A percentile compares a stretch with the other conserved stretches of the same genome.
phyloP scores from a whole-genome alignment of 2,797 vertebrate species.

The Takifugu rubripes region DNA sequence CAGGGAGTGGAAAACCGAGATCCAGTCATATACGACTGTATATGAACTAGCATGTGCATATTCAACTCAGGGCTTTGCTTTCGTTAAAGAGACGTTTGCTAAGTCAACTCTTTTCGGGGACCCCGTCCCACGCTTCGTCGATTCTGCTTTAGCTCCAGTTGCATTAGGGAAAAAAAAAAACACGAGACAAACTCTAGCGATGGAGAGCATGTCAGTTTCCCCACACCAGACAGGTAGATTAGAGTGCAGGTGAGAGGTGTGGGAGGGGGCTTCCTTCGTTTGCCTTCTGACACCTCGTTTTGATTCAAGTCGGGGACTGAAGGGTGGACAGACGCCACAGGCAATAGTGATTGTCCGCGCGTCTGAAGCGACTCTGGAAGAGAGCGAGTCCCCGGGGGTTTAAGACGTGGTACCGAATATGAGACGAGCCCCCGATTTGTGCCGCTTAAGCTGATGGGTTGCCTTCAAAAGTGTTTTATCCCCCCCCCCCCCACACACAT shows the following conservation, averaged over 20 bases:
- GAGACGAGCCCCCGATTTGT: constrained; percentile 54
- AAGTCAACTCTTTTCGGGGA: constrained; percentile 37
- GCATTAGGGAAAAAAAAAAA: constrained; percentile 30
- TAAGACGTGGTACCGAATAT: constrained; percentile 76
- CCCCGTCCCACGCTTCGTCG: constrained; percentile 45
- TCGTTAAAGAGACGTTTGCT: constrained; percentile 43
- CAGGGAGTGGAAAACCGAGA: constrained; percentile 61
- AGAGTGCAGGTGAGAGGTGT: constrained; percentile 38
- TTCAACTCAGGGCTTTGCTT: constrained; percentile 65
- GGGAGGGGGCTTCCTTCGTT: constrained; percentile 28
- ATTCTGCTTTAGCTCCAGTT: constrained; percentile 57
- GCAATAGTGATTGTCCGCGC: constrained; percentile 77
- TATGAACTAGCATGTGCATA: constrained; percentile 78
- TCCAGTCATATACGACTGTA: constrained; percentile 58
- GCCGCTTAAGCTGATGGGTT: constrained; percentile 35
- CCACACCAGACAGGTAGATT: constrained; percentile 60
- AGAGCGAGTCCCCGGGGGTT: constrained; percentile 49
- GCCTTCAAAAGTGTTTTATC: neutral
- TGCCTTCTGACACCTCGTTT: constrained; percentile 18
- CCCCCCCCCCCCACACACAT: no score
- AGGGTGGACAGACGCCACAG: constrained; percentile 57
- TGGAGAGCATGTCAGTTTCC: constrained; percentile 41
- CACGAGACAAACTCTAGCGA: neutral
- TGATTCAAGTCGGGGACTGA: constrained; percentile 63
- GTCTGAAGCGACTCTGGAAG: constrained; percentile 67